phyloP scores from a whole-genome alignment of 2,888 invertebrate species.

The Philaethria dido region DNA sequence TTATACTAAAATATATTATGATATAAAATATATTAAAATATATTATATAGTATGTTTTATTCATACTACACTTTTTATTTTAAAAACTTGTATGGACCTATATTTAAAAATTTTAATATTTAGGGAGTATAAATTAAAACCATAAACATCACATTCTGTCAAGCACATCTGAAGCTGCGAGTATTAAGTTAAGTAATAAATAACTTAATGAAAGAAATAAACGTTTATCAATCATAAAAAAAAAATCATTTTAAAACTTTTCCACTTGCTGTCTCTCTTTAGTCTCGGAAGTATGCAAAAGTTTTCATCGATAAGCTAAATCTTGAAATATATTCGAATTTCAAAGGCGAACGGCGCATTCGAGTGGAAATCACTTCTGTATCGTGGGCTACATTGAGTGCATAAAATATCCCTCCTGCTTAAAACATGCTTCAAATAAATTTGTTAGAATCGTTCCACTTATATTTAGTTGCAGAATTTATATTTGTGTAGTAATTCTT shows the following conservation, averaged over 20 bases:
- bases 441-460: slow-evolving; percentile 9
- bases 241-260: slow-evolving; percentile 2
- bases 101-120: no score
- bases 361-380: slow-evolving; percentile 33
- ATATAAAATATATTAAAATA: no score
- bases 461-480: slow-evolving; percentile 2
- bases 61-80: no score
- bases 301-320: slow-evolving; percentile 31
- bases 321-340: slow-evolving; percentile 32
- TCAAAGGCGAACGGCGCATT: slow-evolving; percentile 28
- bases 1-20: no score
- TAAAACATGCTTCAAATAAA: slow-evolving; percentile 26
- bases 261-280: slow-evolving; percentile 4
- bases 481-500: neutral
- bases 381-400: slow-evolving; percentile 32
- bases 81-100: no score
- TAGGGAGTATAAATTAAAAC: no score
- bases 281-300: slow-evolving; percentile 22
- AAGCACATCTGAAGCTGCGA: no score
- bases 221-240: neutral
- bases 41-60: no score
- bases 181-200: no score
- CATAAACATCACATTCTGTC: no score
- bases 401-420: slow-evolving; percentile 30
- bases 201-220: no score